These are phyloP conservation scores for Aplocera efformata DNA, from an alignment of 2,888 invertebrate genomes.

Conservation along the genomic window DNA sequence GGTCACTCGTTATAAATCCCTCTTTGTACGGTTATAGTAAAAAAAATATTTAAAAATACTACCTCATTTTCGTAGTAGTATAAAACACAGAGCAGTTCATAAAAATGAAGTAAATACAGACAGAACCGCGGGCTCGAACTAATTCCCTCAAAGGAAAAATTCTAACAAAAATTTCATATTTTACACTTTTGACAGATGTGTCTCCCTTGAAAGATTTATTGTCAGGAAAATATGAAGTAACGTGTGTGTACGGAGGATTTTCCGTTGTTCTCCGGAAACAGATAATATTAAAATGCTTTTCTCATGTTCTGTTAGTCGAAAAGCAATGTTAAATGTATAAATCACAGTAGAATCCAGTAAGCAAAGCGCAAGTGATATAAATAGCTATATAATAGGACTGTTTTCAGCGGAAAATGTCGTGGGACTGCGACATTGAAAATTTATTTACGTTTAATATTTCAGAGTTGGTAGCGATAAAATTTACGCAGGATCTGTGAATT, in stretches of 20 bases:
- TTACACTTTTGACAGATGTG: slow-evolving; percentile 77
- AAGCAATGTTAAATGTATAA: slow-evolving; percentile 50
- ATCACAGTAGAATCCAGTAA: slow-evolving; percentile 45
- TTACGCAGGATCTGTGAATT: too few species aligned
- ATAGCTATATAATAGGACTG: slow-evolving; percentile 9
- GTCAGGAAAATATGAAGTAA: slow-evolving; percentile 65
- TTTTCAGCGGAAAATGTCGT: slow-evolving; percentile 8
- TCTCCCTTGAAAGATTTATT: slow-evolving; percentile 71
- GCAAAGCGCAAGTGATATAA: slow-evolving; percentile 29
- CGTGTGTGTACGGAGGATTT: slow-evolving; percentile 55
- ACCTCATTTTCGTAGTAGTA: too few species aligned
- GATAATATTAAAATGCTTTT: slow-evolving; percentile 60
- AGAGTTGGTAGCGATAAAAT: too few species aligned
- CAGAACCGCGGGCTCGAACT: neutral
- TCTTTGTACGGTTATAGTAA: too few species aligned
- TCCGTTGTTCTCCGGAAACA: slow-evolving; percentile 56
- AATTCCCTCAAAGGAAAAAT: slow-evolving; percentile 18
- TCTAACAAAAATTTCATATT: slow-evolving; percentile 73
- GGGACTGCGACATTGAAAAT: neutral
- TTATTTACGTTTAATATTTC: too few species aligned
- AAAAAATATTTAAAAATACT: too few species aligned
- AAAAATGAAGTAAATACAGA: too few species aligned
- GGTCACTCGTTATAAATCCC: too few species aligned
- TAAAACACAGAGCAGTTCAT: too few species aligned
- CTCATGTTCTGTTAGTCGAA: slow-evolving; percentile 48